Evolutionary conservation across 2,797 vertebrate genomes (phyloP).

Genomic region (Pagetopsis macropterus): DNA sequence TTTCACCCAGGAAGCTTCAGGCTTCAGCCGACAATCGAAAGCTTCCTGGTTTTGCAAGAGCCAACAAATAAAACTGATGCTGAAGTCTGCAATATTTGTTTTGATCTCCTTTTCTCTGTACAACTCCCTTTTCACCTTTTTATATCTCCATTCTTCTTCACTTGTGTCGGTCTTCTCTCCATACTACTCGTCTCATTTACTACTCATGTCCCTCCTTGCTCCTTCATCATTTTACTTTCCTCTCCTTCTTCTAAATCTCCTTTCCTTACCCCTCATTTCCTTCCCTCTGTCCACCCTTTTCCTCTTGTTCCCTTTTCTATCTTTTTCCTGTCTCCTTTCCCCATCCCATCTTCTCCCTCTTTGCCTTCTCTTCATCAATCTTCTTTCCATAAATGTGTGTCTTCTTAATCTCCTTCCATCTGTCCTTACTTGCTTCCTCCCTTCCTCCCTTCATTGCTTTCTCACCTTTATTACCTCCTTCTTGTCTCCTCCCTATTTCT

Average conservation of each 20-base stretch:
- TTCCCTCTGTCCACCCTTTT: background rate
- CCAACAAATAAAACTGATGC: slow-evolving; percentile 46
- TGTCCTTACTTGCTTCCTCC: background rate
- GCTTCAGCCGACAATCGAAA: background rate
- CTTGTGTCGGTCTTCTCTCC: too few relatives aligned
- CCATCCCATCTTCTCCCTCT: background rate
- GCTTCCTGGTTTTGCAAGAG: slow-evolving; percentile 75
- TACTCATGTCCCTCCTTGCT: too few relatives aligned
- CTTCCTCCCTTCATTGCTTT: background rate
- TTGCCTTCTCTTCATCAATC: background rate
- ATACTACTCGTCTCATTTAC: too few relatives aligned
- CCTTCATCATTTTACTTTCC: too few relatives aligned
- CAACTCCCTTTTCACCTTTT: too few relatives aligned
- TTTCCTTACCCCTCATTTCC: background rate
- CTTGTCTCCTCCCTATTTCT: background rate
- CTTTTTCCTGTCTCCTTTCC: background rate
- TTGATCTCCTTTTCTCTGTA: background rate
- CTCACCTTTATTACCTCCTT: background rate
- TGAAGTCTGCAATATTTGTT: background rate
- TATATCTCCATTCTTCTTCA: too few relatives aligned
- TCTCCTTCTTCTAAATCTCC: too few relatives aligned
- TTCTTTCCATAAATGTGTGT: background rate
- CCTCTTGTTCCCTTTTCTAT: background rate
- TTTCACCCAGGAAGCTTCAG: slow-evolving; percentile 69
- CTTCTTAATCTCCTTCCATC: background rate